Evolutionary conservation across 2,113 vertebrate genomes (phyloP).

Genomic region (Embiotoca jacksoni): DNA sequence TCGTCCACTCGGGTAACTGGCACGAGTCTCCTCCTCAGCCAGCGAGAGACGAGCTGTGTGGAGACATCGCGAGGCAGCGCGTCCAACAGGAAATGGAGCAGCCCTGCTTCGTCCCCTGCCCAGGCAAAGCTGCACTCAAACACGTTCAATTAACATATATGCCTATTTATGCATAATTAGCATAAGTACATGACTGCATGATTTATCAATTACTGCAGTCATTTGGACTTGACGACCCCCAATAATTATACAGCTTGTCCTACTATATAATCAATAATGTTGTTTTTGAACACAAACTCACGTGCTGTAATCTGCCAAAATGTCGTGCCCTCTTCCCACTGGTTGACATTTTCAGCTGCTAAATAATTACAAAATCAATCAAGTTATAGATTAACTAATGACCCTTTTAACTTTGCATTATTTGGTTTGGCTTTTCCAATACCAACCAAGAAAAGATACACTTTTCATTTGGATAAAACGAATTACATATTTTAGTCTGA

Average conservation of each 20-base stretch:
- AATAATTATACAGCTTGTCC: conserved; percentile 12
- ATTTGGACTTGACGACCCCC: conserved; percentile 15
- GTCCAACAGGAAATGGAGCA: conserved; percentile 83
- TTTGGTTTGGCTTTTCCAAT: neutral
- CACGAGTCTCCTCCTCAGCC: conserved; percentile 68
- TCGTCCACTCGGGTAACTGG: conserved; percentile 86
- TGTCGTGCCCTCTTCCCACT: conserved; percentile 3
- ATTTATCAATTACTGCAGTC: conserved; percentile 4
- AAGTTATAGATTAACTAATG: conserved; percentile 54
- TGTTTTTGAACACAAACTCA: conserved; percentile 26
- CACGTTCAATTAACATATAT: neutral
- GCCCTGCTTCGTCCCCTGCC: conserved; percentile 92
- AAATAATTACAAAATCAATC: conserved; percentile 58
- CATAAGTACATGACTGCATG: conserved; percentile 1
- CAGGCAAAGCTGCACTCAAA: conserved; percentile 82
- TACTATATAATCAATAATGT: conserved; percentile 20
- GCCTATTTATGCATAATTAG: neutral
- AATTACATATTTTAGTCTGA: neutral
- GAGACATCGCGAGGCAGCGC: conserved; percentile 79
- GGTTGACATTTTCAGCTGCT: conserved; percentile 53
- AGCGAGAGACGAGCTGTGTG: conserved; percentile 85
- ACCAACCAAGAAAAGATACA: neutral
- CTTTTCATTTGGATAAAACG: neutral
- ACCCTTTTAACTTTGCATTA: conserved; percentile 30
- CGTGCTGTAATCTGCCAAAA: conserved; percentile 26